Evolutionary conservation across 2,113 vertebrate species (phyloP).

Genomic region (Talpa occidentalis): DNA sequence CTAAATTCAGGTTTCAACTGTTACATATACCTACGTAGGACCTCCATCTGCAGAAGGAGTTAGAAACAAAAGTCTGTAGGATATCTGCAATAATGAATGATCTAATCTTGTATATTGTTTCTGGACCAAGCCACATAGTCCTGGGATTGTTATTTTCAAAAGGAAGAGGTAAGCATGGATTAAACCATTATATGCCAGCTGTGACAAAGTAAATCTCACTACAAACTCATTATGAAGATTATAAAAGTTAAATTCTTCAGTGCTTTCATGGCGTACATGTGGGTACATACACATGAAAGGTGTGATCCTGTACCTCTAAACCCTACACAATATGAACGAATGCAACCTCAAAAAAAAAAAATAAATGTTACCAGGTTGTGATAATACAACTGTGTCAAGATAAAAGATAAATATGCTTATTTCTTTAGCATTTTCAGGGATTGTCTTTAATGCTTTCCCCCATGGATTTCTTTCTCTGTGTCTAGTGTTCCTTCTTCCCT

Average conservation of each 20-base stretch:
- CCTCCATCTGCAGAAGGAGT: neutral
- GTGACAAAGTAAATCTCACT: neutral
- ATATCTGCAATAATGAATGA: neutral
- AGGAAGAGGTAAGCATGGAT: neutral
- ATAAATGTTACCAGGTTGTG: neutral
- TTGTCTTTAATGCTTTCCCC: neutral
- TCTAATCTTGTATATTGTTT: neutral
- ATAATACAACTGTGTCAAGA: neutral
- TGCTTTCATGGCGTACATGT: too few relatives aligned
- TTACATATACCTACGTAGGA: neutral
- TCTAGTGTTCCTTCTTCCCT: neutral
- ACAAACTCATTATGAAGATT: neutral
- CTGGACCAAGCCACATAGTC: neutral
- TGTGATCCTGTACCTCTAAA: too few relatives aligned
- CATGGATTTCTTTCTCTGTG: neutral
- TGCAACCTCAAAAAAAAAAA: too few relatives aligned
- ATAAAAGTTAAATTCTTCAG: neutral
- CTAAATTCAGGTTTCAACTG: conserved; percentile 24
- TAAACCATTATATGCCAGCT: neutral
- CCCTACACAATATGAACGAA: too few relatives aligned
- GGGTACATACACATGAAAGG: too few relatives aligned
- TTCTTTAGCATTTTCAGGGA: neutral
- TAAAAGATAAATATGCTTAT: neutral
- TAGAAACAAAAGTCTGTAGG: conserved; percentile 35
- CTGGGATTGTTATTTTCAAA: conserved; percentile 26